phyloP scores from a whole-genome alignment of 1,140 invertebrate genomes.

The Platyura marginata region DNA sequence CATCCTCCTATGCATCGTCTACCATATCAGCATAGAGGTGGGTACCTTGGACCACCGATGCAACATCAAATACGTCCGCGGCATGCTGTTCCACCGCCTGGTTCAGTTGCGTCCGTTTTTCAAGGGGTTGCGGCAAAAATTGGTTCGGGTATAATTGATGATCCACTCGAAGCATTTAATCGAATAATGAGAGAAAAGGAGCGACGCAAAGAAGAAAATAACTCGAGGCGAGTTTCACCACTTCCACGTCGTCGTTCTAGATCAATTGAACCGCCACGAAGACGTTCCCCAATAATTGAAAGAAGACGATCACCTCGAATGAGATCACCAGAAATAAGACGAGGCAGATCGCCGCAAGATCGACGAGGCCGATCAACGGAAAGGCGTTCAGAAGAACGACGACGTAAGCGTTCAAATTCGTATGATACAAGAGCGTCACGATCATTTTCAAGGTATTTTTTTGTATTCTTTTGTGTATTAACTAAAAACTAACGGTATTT shows the following conservation, averaged over 20 bases:
- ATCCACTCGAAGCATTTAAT: conserved; percentile 70
- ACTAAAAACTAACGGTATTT: too few species aligned
- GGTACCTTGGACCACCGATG: not conserved
- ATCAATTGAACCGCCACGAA: conserved; percentile 11
- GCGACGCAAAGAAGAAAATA: conserved; percentile 39
- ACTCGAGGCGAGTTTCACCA: conserved; percentile 17
- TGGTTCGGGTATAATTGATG: conserved; percentile 39
- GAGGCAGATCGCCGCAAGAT: not conserved
- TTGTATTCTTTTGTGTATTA: too few species aligned
- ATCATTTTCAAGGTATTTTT: conserved; percentile 20
- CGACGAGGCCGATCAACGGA: conserved; percentile 12
- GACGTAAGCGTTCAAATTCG: conserved; percentile 4
- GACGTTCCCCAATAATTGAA: not conserved
- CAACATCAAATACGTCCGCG: not conserved
- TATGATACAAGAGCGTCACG: conserved; percentile 15
- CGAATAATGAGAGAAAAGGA: conserved; percentile 70
- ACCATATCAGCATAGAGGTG: not conserved
- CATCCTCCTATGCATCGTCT: not conserved
- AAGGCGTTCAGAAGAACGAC: conserved; percentile 8
- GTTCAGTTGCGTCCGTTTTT: conserved; percentile 19
- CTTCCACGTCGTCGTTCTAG: conserved; percentile 13
- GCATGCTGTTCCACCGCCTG: not conserved
- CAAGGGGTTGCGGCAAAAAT: conserved; percentile 21
- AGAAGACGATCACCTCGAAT: not conserved
- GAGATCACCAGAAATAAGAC: not conserved